Evolutionary conservation across 1,140 invertebrate genomes (phyloP).

Genomic region (Drosophila equinoxialis): DNA sequence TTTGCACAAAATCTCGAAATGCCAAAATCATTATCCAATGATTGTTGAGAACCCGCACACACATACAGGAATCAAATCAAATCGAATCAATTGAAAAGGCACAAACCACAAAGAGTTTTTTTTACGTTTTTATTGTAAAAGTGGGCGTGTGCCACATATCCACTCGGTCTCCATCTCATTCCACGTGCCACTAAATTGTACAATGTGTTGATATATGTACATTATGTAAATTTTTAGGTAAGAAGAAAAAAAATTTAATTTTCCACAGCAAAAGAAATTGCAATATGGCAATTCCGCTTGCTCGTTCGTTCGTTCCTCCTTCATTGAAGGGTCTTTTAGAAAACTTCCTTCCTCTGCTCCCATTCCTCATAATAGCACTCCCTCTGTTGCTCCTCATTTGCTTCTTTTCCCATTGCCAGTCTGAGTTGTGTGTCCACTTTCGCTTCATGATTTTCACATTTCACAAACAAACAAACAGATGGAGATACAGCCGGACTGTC

Average conservation of each 20-base stretch:
- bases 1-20: constrained; percentile 47
- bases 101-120: constrained; percentile 63
- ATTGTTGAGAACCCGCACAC: constrained; percentile 25
- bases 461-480: constrained; percentile 58
- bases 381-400: background rate
- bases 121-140: constrained; percentile 37
- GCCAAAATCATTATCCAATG: constrained; percentile 62
- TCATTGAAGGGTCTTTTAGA: constrained; percentile 68
- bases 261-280: constrained; percentile 44
- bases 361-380: background rate
- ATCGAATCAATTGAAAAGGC: constrained; percentile 65
- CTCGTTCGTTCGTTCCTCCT: constrained; percentile 49
- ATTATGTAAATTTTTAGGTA: constrained; percentile 70
- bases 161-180: background rate
- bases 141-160: constrained; percentile 38
- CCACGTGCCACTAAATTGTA: constrained; percentile 36
- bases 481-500: constrained; percentile 47
- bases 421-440: constrained; percentile 17
- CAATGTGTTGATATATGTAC: constrained; percentile 50
- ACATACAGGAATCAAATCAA: constrained; percentile 61
- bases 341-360: constrained; percentile 55
- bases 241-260: constrained; percentile 37
- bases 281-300: constrained; percentile 67
- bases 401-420: background rate
- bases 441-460: constrained; percentile 52